These are phyloP conservation scores for Neofelis nebulosa DNA, from an alignment of 2,113 vertebrate species.

Conservation along the genomic window DNA sequence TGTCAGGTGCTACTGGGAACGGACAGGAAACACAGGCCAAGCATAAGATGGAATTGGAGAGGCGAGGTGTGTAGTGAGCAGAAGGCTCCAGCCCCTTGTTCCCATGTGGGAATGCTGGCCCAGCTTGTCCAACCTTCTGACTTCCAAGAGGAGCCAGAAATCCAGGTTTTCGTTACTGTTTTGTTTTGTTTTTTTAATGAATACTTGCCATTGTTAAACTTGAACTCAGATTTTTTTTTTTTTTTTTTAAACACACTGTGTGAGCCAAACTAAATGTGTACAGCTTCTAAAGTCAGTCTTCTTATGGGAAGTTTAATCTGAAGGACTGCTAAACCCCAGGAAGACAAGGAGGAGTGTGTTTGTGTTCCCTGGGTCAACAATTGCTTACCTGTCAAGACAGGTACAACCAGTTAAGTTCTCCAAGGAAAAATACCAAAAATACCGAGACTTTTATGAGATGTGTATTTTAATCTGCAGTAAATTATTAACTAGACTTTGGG, in stretches of 20 bases:
- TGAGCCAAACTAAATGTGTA: neutral
- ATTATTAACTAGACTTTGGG: neutral
- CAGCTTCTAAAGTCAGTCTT: neutral
- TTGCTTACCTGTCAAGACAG: neutral
- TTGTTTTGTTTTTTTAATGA: neutral
- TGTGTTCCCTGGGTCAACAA: neutral
- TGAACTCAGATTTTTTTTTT: neutral
- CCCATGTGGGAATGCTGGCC: neutral
- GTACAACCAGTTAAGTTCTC: neutral
- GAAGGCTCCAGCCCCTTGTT: neutral
- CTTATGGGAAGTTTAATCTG: neutral
- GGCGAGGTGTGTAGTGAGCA: neutral
- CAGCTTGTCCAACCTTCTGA: neutral
- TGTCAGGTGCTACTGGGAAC: neutral
- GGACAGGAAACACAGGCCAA: neutral
- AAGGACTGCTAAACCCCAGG: neutral
- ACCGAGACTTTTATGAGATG: neutral
- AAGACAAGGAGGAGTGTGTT: neutral
- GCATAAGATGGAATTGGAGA: neutral
- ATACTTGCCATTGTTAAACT: slow-evolving; percentile 34
- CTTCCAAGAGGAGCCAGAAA: neutral
- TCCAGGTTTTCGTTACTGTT: neutral
- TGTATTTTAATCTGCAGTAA: neutral
- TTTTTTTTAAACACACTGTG: neutral
- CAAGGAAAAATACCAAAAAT: neutral